Evolutionary conservation across 2,888 invertebrate species (phyloP).

Genomic region (Strigamia crassipes): DNA sequence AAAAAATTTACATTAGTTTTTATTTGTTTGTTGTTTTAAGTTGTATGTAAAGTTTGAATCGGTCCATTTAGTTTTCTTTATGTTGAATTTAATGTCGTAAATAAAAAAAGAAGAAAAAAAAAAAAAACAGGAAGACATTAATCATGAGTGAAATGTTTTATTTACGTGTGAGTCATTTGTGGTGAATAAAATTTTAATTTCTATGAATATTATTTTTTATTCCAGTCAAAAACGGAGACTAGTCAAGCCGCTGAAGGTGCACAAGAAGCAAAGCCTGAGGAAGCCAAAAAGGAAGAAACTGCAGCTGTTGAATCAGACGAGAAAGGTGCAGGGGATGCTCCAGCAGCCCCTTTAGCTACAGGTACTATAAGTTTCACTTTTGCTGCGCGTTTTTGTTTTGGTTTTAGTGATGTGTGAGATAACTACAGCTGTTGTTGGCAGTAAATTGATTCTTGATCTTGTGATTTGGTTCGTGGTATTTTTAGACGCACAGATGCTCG

Average conservation of each 20-base stretch:
- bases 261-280: conserved; percentile 14
- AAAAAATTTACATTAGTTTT: background rate
- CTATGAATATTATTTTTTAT: background rate
- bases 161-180: background rate
- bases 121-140: conserved; percentile 27
- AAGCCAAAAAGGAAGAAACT: conserved; percentile 1
- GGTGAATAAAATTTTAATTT: conserved; percentile 17
- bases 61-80: background rate
- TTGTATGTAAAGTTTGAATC: background rate
- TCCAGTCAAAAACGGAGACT: background rate
- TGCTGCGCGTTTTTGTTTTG: background rate
- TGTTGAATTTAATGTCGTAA: background rate
- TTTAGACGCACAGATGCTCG: background rate
- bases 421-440: conserved; percentile 16
- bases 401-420: conserved; percentile 6
- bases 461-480: background rate
- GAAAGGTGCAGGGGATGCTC: conserved; percentile 17
- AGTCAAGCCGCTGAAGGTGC: conserved; percentile 31
- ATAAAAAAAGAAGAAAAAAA: background rate
- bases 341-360: conserved; percentile 34
- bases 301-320: background rate
- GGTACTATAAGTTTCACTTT: background rate
- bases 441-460: conserved; percentile 1
- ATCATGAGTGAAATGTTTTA: conserved; percentile 1
- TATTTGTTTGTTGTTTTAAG: background rate